A percentile compares a stretch with the other conserved stretches of the same genome.
These are phyloP conservation scores for Aphaenogaster rudis DNA, from an alignment of 1,140 invertebrate genomes.

Conservation along the genomic window DNA sequence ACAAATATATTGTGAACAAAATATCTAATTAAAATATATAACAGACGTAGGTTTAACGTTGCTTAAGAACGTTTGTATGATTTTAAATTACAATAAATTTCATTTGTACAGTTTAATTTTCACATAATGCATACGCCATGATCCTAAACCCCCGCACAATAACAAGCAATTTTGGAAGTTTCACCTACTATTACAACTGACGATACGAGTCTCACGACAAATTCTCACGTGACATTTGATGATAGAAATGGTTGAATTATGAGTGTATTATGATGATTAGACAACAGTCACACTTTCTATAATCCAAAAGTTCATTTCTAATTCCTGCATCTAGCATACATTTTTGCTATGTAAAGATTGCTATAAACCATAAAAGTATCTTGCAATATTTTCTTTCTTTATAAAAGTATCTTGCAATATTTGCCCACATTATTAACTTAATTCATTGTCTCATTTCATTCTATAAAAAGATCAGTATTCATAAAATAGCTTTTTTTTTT, in stretches of 20 bases:
- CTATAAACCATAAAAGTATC: neutral
- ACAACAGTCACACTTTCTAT: conserved; percentile 31
- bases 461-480: neutral
- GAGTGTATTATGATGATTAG: conserved; percentile 23
- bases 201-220: neutral
- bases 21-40: conserved; percentile 29
- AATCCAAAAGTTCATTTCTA: conserved; percentile 10
- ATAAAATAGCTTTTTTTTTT: neutral
- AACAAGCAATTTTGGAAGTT: neutral
- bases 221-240: conserved; percentile 29
- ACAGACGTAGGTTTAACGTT: conserved; percentile 29
- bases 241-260: conserved; percentile 20
- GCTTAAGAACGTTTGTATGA: neutral
- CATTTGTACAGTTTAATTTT: neutral
- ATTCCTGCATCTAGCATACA: conserved; percentile 6
- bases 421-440: neutral
- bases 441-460: neutral
- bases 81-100: conserved; percentile 16
- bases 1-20: conserved; percentile 61
- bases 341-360: conserved; percentile 9
- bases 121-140: neutral
- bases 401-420: neutral
- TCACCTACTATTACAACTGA: neutral
- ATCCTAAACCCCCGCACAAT: neutral
- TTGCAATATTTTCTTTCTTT: neutral